Evolutionary conservation across 2,888 invertebrate species (phyloP), one percentile per base, ranked within the genome.

Genomic region (Pyralis farinalis): DNA sequence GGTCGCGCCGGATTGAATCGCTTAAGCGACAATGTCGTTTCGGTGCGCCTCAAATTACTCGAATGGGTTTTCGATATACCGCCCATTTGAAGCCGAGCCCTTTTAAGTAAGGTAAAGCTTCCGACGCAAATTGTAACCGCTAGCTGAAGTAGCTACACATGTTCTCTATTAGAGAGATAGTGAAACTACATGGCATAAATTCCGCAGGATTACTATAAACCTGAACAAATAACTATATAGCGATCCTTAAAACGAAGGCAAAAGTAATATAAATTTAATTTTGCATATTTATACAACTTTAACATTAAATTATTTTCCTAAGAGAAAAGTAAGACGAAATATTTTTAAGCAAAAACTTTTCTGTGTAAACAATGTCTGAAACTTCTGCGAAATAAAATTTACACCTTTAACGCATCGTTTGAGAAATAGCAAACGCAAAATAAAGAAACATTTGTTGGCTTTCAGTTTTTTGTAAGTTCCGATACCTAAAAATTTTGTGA

Each of bases 41-140:
- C 67, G 76, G 76, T 67, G 73, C 66, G 63, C 83, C 83, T 76
- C 82, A 82, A 84, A 84, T 84, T 81, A 84, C 83, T 63, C 57
- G 64, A 77, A 83, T 81, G 72, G 76, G 67, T 79, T 81, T 77
- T 76, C 83, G 73, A 85, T 83, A 80, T 71, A 82, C 73, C 76
- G 64, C 70, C 68, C 69, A 72, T 77, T 77, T 63, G 52, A 61
- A 51, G 58, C 55, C 46, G 58, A 66, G 61, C 69, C 73, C 73
- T 73, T 76, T 75, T 71, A 71, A 70, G 63, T 69, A 66, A 63
- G 60, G 59, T 62, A 56, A 63, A 62, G 63, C 57, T 51, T 56
- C 51, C 53, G 42, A 53, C 45, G 51, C 64, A 71, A 71, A 72
- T 72, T 71, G 72, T 65, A 62, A 66, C 64, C 65, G 55, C 60